Percentiles rank a stretch among this genome's conserved stretches.
These are phyloP conservation scores for Natrix natrix DNA, from an alignment of 2,797 vertebrate genomes.

Conservation along the genomic window DNA sequence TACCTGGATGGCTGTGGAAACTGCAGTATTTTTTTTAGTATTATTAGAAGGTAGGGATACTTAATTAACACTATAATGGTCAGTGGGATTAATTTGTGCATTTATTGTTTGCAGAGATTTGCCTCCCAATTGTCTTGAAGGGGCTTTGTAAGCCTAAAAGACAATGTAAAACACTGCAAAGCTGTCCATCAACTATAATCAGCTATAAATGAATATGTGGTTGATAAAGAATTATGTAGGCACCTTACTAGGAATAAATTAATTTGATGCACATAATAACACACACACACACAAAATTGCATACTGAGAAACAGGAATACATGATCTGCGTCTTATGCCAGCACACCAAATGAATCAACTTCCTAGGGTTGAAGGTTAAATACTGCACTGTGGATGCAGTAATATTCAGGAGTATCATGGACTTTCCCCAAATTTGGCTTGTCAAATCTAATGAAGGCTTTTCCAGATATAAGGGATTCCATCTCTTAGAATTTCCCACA, in stretches of 20 bases:
- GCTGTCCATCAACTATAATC: background rate
- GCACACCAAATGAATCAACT: background rate
- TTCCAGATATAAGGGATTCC: background rate
- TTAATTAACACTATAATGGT: background rate
- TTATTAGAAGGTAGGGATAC: background rate
- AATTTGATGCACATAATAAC: background rate
- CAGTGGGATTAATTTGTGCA: background rate
- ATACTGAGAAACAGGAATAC: background rate
- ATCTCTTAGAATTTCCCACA: background rate
- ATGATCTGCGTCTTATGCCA: background rate
- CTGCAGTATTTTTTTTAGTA: background rate
- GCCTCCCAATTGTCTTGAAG: background rate
- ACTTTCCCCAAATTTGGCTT: background rate
- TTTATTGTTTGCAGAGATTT: background rate
- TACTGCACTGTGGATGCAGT: background rate
- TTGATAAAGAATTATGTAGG: background rate
- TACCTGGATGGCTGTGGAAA: background rate
- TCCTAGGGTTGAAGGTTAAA: background rate
- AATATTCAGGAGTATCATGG: background rate
- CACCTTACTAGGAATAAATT: background rate
- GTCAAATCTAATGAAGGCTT: background rate
- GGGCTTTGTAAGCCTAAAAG: background rate
- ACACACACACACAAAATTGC: background rate
- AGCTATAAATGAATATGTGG: background rate
- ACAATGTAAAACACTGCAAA: background rate